Evolutionary conservation across 2,113 vertebrate genomes (phyloP).

Genomic region (Bambusicola thoracicus): DNA sequence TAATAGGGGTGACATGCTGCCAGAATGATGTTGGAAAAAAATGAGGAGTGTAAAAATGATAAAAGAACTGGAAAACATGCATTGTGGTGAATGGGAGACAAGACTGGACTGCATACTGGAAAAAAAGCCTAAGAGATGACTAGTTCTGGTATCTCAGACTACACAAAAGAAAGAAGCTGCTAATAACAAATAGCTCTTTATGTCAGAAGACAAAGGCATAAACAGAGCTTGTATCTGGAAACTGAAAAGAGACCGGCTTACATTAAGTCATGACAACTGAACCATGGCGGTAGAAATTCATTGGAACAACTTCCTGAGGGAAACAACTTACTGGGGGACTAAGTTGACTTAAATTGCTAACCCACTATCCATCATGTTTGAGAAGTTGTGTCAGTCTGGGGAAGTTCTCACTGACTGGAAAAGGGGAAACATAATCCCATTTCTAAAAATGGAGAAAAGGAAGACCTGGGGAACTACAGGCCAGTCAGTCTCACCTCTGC

Average conservation of each 20-base stretch:
- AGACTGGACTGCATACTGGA: neutral
- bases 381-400: neutral
- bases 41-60: neutral
- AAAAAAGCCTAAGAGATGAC: constrained; percentile 26
- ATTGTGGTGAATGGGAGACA: neutral
- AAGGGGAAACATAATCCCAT: neutral
- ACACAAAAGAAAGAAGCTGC: constrained; percentile 3
- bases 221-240: constrained; percentile 19
- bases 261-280: constrained; percentile 23
- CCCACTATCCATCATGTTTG: neutral
- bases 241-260: constrained; percentile 33
- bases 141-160: constrained; percentile 16
- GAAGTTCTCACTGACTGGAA: neutral
- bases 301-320: neutral
- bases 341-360: neutral
- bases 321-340: neutral
- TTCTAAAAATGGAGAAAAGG: neutral
- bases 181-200: constrained; percentile 47
- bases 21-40: neutral
- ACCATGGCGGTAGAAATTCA: neutral
- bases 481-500: neutral
- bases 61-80: constrained; percentile 2
- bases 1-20: neutral
- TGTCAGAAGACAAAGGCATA: constrained; percentile 37
- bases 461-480: neutral